These are phyloP conservation scores for Pseudochromis fuscus DNA, from an alignment of 2,797 vertebrate genomes.

Conservation along the genomic window DNA sequence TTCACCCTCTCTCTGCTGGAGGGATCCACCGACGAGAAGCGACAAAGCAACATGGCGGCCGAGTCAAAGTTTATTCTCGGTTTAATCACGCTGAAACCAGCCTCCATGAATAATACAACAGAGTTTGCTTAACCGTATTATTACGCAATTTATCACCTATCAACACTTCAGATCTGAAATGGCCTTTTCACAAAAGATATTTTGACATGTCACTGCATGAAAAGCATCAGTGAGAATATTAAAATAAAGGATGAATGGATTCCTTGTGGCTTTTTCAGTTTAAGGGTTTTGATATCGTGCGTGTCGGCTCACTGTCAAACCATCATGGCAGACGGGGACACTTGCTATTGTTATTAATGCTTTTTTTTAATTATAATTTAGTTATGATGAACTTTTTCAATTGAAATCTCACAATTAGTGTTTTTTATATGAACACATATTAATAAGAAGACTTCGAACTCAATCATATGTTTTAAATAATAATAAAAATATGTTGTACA, in stretches of 20 bases:
- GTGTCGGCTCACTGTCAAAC: neutral
- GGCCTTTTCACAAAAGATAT: neutral
- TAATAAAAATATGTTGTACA: neutral
- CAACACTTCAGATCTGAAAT: neutral
- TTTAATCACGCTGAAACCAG: constrained; percentile 30
- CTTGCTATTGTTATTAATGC: neutral
- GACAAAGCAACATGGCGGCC: constrained; percentile 20
- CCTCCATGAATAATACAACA: constrained; percentile 14
- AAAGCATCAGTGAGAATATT: neutral
- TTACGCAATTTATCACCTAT: constrained; percentile 1
- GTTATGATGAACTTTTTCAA: too few relatives aligned
- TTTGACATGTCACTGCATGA: neutral
- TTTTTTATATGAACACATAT: too few relatives aligned
- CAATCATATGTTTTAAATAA: neutral
- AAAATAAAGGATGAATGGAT: neutral
- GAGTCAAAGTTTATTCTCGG: constrained; percentile 26
- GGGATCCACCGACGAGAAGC: constrained; percentile 25
- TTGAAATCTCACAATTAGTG: too few relatives aligned
- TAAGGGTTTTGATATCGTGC: neutral
- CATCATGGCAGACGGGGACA: neutral
- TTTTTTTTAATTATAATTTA: too few relatives aligned
- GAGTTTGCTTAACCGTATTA: too few relatives aligned
- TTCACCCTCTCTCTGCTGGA: constrained; percentile 32
- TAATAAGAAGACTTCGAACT: neutral
- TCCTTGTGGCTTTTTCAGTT: neutral